phyloP scores from a whole-genome alignment of 1,140 invertebrate genomes.

The Anadara kagoshimensis region DNA sequence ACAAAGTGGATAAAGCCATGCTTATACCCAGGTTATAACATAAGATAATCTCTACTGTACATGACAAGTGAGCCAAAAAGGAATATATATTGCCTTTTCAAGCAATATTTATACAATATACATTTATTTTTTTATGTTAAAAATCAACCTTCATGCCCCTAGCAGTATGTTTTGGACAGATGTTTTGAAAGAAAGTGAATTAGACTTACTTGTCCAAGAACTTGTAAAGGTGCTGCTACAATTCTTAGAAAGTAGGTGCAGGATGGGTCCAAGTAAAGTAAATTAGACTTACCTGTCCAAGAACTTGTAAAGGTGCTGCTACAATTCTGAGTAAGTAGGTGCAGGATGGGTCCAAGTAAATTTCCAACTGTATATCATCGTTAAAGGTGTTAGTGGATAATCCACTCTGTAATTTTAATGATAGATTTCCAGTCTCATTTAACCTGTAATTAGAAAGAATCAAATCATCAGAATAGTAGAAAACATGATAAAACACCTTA shows the following conservation, averaged over 20 bases:
- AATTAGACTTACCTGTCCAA: slow-evolving; percentile 63
- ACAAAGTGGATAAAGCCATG: too few species aligned
- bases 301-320: slow-evolving; percentile 49
- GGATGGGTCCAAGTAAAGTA: slow-evolving; percentile 47
- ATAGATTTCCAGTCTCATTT: slow-evolving; percentile 54
- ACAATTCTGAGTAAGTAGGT: slow-evolving; percentile 60
- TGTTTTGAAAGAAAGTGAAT: too few species aligned
- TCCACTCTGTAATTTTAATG: slow-evolving; percentile 60
- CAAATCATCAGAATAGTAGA: background rate
- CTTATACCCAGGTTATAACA: too few species aligned
- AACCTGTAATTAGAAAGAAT: slow-evolving; percentile 43
- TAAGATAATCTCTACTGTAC: too few species aligned
- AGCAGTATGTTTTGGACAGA: too few species aligned
- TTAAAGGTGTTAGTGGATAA: slow-evolving; percentile 16
- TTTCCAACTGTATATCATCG: slow-evolving; percentile 54
- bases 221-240: slow-evolving; percentile 48
- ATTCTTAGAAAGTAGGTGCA: slow-evolving; percentile 65
- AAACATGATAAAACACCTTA: too few species aligned
- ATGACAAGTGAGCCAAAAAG: too few species aligned
- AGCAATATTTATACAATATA: too few species aligned
- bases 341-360: slow-evolving; percentile 67
- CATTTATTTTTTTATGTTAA: too few species aligned
- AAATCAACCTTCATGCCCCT: too few species aligned
- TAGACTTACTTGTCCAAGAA: slow-evolving; percentile 64
- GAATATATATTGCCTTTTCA: too few species aligned